Conservation (phyloP, 2,113 vertebrate genomes). For the Thryonomys swinderianus region DNA sequence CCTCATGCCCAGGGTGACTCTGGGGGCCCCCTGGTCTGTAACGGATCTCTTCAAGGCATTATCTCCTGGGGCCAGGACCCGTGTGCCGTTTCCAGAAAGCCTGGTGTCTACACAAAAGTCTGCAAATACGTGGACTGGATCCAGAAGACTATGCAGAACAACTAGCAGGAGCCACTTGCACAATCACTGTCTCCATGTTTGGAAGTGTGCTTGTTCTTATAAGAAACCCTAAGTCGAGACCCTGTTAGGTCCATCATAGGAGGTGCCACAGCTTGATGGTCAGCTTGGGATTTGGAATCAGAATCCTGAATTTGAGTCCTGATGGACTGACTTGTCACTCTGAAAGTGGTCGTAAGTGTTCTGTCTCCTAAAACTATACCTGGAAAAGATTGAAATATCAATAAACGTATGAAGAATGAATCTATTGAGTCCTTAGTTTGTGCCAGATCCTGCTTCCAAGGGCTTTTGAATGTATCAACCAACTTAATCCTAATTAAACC, state of each 20-base stretch:
- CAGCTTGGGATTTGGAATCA: neutral
- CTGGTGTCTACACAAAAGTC: constrained; percentile 92
- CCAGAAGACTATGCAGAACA: constrained; percentile 55
- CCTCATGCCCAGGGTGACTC: constrained; percentile 86
- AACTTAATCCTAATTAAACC: neutral
- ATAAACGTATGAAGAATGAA: constrained; percentile 36
- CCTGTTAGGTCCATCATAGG: fast-evolving
- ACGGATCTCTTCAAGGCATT: constrained; percentile 87
- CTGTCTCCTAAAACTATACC: neutral
- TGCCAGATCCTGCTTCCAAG: neutral
- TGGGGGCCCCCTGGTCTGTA: constrained; percentile 87
- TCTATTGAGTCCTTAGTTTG: neutral
- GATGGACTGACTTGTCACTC: neutral
- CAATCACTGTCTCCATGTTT: neutral
- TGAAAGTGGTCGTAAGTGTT: neutral
- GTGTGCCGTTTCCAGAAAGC: constrained; percentile 88
- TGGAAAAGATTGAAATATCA: constrained; percentile 11
- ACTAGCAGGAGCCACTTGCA: neutral
- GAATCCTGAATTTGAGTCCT: neutral
- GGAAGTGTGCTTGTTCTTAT: neutral
- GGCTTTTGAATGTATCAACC: neutral
- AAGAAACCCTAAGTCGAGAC: neutral
- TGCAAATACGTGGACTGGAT: constrained; percentile 91
- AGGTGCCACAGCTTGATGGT: neutral
- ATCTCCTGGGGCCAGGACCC: constrained; percentile 91